A percentile compares a stretch with the other conserved stretches of the same genome.
Evolutionary conservation across 1,140 invertebrate genomes (phyloP).

Genomic region (Drosophila kohkoa): DNA sequence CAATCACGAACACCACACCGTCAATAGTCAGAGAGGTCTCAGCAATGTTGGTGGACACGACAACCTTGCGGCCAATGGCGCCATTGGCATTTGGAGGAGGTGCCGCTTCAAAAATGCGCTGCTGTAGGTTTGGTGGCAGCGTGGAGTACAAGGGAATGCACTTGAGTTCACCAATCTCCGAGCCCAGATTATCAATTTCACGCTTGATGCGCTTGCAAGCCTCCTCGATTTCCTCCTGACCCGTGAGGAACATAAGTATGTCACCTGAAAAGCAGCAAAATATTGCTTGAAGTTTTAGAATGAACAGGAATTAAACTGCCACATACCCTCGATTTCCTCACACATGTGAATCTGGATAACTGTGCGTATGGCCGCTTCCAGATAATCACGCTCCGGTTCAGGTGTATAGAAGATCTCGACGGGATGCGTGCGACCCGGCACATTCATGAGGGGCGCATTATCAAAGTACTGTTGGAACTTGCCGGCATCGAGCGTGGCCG

Average conservation of each 20-base stretch:
- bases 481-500: constrained; percentile 99
- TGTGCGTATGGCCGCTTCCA: constrained; percentile 99
- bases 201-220: constrained; percentile 99
- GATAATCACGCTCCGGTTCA: constrained; percentile 98
- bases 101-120: constrained; percentile 98
- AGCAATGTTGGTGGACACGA: constrained; percentile 99
- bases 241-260: constrained; percentile 98
- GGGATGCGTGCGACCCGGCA: constrained; percentile 96
- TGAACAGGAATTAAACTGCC: not conserved
- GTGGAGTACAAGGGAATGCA: constrained; percentile 99
- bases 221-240: constrained; percentile 98
- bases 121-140: constrained; percentile 98
- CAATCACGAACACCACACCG: constrained; percentile 99
- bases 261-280: constrained; percentile 87
- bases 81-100: constrained; percentile 97
- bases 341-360: constrained; percentile 99
- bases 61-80: constrained; percentile 97
- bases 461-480: constrained; percentile 99
- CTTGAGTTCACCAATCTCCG: constrained; percentile 98
- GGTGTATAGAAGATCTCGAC: constrained; percentile 99
- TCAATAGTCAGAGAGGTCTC: constrained; percentile 99
- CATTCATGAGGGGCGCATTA: constrained; percentile 99
- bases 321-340: constrained; percentile 93
- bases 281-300: not conserved
- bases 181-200: constrained; percentile 98